Evolutionary conservation across 2,113 vertebrate genomes (phyloP).

Genomic region (Ploceus nigricollis): DNA sequence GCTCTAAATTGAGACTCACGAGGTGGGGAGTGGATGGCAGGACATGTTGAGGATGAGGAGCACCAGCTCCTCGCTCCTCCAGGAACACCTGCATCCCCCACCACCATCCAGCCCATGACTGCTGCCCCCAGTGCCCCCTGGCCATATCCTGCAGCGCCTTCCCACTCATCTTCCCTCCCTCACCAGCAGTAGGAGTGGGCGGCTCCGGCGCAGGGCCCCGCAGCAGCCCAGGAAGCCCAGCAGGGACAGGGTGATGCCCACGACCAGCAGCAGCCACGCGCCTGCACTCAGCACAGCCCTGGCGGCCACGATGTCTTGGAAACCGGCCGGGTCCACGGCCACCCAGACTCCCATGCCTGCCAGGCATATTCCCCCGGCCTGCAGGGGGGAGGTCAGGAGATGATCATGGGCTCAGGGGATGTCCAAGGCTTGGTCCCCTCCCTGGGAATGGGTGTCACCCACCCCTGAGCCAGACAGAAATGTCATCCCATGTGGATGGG

Average conservation of each 20-base stretch:
- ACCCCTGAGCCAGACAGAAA: not conserved
- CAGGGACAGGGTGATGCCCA: conserved; percentile 40
- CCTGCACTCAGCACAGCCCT: not conserved
- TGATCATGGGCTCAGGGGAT: not conserved
- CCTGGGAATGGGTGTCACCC: not conserved
- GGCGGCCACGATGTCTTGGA: conserved; percentile 32
- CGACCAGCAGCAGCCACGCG: conserved; percentile 21
- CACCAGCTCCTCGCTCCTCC: not conserved
- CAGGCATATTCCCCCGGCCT: conserved; percentile 57
- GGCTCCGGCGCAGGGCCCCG: conserved; percentile 46
- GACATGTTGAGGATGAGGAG: not conserved
- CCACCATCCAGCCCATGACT: accelerated
- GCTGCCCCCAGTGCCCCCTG: accelerated
- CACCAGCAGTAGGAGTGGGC: conserved; percentile 43
- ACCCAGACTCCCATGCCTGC: conserved; percentile 48
- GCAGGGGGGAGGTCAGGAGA: not conserved
- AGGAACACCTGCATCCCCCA: not conserved
- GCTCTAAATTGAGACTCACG: not conserved
- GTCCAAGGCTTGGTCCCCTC: not conserved
- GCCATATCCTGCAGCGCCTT: not conserved
- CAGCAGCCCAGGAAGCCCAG: conserved; percentile 69
- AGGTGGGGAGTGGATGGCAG: too few species aligned
- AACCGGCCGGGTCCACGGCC: conserved; percentile 36
- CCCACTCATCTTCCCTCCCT: not conserved
- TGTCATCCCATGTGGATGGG: not conserved